A percentile compares a stretch with the other conserved stretches of the same genome.
Evolutionary conservation across 2,113 vertebrate species (phyloP).

Genomic region (Trachemys scripta): DNA sequence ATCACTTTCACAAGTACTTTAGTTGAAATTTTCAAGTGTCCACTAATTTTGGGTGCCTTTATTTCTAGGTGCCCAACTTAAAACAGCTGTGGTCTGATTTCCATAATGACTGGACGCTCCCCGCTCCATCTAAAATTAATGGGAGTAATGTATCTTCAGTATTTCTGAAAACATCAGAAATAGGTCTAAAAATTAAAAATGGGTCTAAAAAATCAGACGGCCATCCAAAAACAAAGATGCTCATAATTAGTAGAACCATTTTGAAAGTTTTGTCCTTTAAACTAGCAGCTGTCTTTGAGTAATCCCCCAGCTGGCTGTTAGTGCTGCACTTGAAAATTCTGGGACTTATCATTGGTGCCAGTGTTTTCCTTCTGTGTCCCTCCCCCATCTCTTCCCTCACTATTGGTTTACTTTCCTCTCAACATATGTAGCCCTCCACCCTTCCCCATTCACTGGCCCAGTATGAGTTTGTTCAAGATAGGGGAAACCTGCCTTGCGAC

Average conservation of each 20-base stretch:
- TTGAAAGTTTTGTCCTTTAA: neutral
- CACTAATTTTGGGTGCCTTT: neutral
- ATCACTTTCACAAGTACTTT: neutral
- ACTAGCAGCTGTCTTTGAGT: neutral
- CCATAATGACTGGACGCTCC: neutral
- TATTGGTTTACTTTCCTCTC: neutral
- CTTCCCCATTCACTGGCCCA: too few relatives aligned
- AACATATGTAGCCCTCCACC: neutral
- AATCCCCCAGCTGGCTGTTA: neutral
- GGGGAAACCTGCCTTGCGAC: too few relatives aligned
- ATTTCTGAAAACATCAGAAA: neutral
- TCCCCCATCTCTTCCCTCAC: neutral
- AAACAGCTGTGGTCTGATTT: neutral
- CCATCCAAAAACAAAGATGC: neutral
- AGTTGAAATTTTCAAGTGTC: neutral
- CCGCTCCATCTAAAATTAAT: conserved; percentile 6
- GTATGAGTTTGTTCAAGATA: too few relatives aligned
- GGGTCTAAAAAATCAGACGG: neutral
- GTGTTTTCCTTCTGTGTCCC: neutral
- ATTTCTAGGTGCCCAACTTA: conserved; percentile 6
- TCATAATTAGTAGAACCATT: neutral
- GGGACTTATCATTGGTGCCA: neutral
- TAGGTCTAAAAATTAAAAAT: neutral
- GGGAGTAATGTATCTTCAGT: neutral
- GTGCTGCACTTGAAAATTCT: neutral